Evolutionary conservation across 1,140 invertebrate species (phyloP), one percentile per base, ranked within the genome.

Genomic region (Heliconius eleuchia): DNA sequence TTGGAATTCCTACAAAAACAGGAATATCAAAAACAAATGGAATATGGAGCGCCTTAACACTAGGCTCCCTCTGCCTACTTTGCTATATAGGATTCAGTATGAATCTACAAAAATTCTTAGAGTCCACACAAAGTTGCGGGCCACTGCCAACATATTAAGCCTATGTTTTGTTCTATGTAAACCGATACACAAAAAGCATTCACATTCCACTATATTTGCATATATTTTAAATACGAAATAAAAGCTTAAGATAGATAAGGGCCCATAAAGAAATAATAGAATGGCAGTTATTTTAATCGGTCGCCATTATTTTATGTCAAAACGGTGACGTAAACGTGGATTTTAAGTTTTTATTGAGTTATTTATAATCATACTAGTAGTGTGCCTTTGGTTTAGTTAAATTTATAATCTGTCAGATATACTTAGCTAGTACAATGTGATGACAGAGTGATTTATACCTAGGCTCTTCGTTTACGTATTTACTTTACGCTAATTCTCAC

Each of bases 241-340:
- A 66, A 66, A 66, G 27, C 27, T 66, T 5, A 66, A 66, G 23
- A 66, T 66, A 66, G 27, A 66, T 66, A 66, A 66, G 27, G 27
- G 8, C 11, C 27, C 11, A 66, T 66, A 66, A 27, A 66, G 60
- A 13, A 66, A 66, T 66, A 66, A 66, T 66, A 66, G 60, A 66
- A 66, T 30, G 27, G 23, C 60, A 13, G 27, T 66, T 66, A 66
- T 30, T 66, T 66, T 66, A 66, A 66, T 66, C 60, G 60, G 23
- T 16, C 4, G 60, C 60, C 60, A 66, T 66, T 30, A 66, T 16
- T 66, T 66, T 66, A 11, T 66, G 60, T 66, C 60, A 66, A 66
- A 66, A n/a, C 27, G 23, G 27, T 66, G 60, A 66, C 23, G 60
- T 66, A 66, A 66, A 16, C 23, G 60, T 66, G 37, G 7, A 9